Evolutionary conservation across 2,113 vertebrate species (phyloP).

Genomic region (Mus spicilegus): DNA sequence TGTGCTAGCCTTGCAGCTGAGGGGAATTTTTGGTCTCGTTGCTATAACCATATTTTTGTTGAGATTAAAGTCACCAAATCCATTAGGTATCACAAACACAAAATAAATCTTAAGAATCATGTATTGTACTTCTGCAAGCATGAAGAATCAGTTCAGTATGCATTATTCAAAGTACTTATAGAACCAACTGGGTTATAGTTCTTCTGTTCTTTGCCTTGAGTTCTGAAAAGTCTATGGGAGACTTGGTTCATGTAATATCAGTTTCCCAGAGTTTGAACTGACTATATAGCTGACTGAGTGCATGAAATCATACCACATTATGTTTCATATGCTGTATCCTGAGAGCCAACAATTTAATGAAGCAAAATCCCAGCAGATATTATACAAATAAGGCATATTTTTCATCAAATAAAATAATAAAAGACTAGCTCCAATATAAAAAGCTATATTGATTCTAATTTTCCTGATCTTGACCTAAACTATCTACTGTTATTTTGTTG

Average conservation of each 20-base stretch:
- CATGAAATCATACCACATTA: neutral
- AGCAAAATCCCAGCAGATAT: neutral
- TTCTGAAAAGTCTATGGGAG: slow-evolving; percentile 54
- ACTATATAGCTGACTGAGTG: neutral
- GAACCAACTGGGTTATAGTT: slow-evolving; percentile 17
- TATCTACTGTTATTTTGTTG: neutral
- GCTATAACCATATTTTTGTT: slow-evolving; percentile 51
- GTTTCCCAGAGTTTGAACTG: slow-evolving; percentile 58
- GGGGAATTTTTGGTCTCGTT: slow-evolving; percentile 20
- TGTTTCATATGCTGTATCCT: neutral
- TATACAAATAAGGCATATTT: neutral
- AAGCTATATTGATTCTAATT: slow-evolving; percentile 8
- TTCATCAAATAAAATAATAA: neutral
- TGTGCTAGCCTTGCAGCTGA: neutral
- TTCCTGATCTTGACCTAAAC: neutral
- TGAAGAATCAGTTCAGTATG: slow-evolving; percentile 1
- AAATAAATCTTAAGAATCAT: neutral
- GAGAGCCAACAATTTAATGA: neutral
- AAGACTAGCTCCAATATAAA: neutral
- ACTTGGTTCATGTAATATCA: slow-evolving; percentile 51
- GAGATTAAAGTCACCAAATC: neutral
- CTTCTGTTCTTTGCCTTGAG: neutral
- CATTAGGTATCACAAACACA: neutral
- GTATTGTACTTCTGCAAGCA: slow-evolving; percentile 32
- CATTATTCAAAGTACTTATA: slow-evolving; percentile 21